Conservation (phyloP, 2,797 vertebrate genomes). For the Pampus argenteus region DNA sequence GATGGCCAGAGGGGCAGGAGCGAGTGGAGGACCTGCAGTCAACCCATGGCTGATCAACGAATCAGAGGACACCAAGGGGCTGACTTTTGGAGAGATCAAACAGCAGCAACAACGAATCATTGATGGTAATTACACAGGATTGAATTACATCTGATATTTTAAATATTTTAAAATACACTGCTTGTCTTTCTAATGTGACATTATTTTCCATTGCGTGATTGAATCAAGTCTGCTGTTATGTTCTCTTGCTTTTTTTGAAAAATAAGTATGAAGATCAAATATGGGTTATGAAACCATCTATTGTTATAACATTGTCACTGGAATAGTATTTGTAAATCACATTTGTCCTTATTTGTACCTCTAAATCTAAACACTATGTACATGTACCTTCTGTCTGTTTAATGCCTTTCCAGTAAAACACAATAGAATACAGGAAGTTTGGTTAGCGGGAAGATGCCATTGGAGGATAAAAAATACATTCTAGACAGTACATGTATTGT, state of each 20-base stretch:
- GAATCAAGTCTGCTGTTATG: not conserved
- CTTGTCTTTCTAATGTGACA: not conserved
- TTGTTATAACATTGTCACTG: no score
- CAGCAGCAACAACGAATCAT: conserved; percentile 94
- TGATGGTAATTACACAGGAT: conserved; percentile 80
- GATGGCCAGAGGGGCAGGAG: conserved; percentile 84
- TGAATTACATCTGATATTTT: not conserved
- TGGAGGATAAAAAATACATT: not conserved
- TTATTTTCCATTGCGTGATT: not conserved
- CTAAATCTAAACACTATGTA: not conserved
- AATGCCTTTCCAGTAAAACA: conserved; percentile 2
- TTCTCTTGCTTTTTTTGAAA: not conserved
- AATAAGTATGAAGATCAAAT: conserved; percentile 1
- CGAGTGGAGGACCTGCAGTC: conserved; percentile 70
- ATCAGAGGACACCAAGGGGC: conserved; percentile 91
- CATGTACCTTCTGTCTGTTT: not conserved
- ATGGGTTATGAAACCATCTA: not conserved
- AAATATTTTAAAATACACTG: not conserved
- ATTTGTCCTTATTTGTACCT: not conserved
- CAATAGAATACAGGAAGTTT: not conserved
- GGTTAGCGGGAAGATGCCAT: not conserved
- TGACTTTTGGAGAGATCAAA: conserved; percentile 91
- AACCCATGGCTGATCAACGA: conserved; percentile 96
- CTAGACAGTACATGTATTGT: not conserved
- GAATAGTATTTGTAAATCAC: conserved; percentile 7